These are phyloP conservation scores for Melanerpes formicivorus DNA, from an alignment of 2,113 vertebrate species.

Conservation along the genomic window DNA sequence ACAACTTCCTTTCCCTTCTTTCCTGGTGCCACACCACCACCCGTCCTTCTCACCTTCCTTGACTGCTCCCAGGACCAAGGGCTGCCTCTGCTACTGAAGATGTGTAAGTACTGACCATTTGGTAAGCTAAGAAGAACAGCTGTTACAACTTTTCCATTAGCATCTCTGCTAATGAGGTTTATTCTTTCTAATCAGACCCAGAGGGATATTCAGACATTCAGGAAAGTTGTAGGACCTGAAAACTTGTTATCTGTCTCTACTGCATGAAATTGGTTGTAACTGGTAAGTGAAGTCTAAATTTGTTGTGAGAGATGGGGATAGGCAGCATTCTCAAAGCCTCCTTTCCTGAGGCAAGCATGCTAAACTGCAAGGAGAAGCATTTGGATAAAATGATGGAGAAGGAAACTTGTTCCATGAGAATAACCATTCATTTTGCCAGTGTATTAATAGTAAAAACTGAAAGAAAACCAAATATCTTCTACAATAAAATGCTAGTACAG, in stretches of 20 bases:
- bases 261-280: neutral
- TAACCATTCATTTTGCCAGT: neutral
- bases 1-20: neutral
- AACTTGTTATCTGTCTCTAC: neutral
- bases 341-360: neutral
- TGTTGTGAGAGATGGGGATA: neutral
- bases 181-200: neutral
- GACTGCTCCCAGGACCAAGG: fast-evolving
- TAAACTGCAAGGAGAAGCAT: neutral
- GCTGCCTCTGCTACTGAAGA: neutral
- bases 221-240: neutral
- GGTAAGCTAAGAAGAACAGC: neutral
- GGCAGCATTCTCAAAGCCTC: neutral
- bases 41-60: neutral
- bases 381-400: neutral
- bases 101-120: fast-evolving
- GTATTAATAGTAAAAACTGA: neutral
- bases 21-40: fast-evolving
- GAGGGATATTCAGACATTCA: neutral
- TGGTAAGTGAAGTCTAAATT: neutral
- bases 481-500: neutral
- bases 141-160: neutral
- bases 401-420: neutral
- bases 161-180: neutral
- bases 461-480: neutral